A percentile compares a stretch with the other conserved stretches of the same genome.
These are phyloP conservation scores for Microplitis demolitor DNA, from an alignment of 1,140 invertebrate genomes.

Conservation along the genomic window DNA sequence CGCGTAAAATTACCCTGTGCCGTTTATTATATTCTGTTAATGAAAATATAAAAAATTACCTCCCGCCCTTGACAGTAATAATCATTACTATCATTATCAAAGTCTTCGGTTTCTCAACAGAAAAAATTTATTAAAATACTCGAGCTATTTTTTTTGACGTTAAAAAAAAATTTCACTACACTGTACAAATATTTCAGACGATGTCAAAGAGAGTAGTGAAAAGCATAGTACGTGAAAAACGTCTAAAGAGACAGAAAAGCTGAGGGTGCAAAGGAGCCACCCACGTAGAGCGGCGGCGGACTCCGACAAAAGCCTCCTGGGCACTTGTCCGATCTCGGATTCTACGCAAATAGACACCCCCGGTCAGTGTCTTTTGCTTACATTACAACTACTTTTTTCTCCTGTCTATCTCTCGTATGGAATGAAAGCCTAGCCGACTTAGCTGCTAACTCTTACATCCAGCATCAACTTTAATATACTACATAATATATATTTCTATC, in stretches of 20 bases:
- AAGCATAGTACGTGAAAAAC: constrained; percentile 18
- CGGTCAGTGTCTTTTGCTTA: constrained; percentile 16
- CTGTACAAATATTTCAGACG: background rate
- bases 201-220: constrained; percentile 26
- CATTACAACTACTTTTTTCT: too few relatives aligned
- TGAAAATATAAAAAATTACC: too few relatives aligned
- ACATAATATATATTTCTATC: constrained; percentile 19
- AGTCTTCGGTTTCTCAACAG: too few relatives aligned
- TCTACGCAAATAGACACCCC: constrained; percentile 51
- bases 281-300: constrained; percentile 40
- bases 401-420: too few relatives aligned
- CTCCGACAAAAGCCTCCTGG: constrained; percentile 46
- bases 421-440: constrained; percentile 11
- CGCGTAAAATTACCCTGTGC: constrained; percentile 21
- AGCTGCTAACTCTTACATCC: too few relatives aligned
- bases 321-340: constrained; percentile 48
- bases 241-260: constrained; percentile 19
- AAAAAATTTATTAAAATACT: too few relatives aligned
- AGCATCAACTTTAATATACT: background rate
- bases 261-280: constrained; percentile 39
- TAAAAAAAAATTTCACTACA: background rate
- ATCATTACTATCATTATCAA: too few relatives aligned
- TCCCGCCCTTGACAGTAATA: too few relatives aligned
- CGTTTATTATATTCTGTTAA: background rate
- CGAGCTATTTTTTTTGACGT: background rate